Evolutionary conservation across 2,888 invertebrate species (phyloP), one percentile per base, ranked within the genome.

Genomic region (Machimus atricapillus): DNA sequence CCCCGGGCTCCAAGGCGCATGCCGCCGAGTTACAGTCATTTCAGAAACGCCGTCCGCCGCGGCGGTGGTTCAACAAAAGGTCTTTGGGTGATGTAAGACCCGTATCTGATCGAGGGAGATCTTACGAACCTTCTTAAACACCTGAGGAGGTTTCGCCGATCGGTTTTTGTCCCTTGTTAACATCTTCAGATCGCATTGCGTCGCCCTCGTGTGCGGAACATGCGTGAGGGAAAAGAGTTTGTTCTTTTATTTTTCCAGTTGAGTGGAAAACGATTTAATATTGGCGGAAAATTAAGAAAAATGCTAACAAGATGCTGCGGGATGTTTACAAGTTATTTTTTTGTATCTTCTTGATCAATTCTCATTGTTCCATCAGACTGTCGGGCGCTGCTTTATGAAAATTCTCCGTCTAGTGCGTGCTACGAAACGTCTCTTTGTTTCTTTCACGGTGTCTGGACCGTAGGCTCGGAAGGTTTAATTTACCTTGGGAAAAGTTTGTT

Each of bases 21-120:
- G 56, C 81, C 56, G 27, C 9, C 2, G 40, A 12, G 46, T 81
- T 37, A 23, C 23, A 9, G 58, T 82, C 82, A 79, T 82, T 82
- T 31, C 58, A 37, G 82, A 31, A 82, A 79, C 52, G 46, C 34
- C 34, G 52, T 58, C 82, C 12, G 34, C 40, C 46, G 82, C 46
- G 82, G 40, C 40, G 23, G 58, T 66, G 82, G 82, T 52, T 40
- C 58, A 82, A 82, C 82, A 82, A 82, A 82, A 82, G 82, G 82
- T 82, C 56, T 52, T 58, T 8, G 23, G 34, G 37, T 82, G 82
- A 58, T 82, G 82, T 82, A 82, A 82, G 58, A 37, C 27, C 31
- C 56, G n/a, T 27, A 27, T 58, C 82, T 82, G 82, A 82, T 82
- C 52, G 37, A 58, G 58, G 43, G 43, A 46, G 12, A 40, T 40